phyloP scores from a whole-genome alignment of 2,797 vertebrate genomes.

The Pygocentrus nattereri region DNA sequence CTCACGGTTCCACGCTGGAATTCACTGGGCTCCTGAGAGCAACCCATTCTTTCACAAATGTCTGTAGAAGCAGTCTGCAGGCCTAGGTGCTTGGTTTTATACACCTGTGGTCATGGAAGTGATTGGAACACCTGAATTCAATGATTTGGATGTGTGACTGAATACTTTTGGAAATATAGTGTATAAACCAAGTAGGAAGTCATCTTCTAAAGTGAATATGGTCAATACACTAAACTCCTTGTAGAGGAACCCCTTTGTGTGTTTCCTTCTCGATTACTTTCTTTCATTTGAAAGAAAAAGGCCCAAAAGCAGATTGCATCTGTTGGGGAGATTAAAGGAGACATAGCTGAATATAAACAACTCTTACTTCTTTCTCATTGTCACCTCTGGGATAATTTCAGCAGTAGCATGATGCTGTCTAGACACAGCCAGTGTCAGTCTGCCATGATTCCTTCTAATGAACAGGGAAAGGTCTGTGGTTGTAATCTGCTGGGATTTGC shows the following conservation, averaged over 20 bases:
- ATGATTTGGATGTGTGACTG: too few species aligned
- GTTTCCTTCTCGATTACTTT: background rate
- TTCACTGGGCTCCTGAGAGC: too few species aligned
- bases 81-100: too few species aligned
- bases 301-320: too few species aligned
- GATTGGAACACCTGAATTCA: too few species aligned
- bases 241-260: too few species aligned
- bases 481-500: conserved; percentile 67
- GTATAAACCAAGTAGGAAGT: too few species aligned
- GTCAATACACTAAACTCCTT: background rate
- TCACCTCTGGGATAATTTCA: background rate
- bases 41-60: too few species aligned
- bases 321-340: background rate
- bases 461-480: conserved; percentile 60
- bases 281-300: background rate
- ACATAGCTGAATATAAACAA: background rate
- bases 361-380: background rate
- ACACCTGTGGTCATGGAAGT: too few species aligned
- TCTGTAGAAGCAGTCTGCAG: too few species aligned
- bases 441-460: conserved; percentile 65
- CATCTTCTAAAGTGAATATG: background rate
- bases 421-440: background rate
- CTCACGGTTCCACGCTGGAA: too few species aligned
- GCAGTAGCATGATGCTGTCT: background rate
- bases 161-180: too few species aligned